Base-by-base conservation (phyloP, 1,140 invertebrate species). In the Cyclina sinensis region DNA sequence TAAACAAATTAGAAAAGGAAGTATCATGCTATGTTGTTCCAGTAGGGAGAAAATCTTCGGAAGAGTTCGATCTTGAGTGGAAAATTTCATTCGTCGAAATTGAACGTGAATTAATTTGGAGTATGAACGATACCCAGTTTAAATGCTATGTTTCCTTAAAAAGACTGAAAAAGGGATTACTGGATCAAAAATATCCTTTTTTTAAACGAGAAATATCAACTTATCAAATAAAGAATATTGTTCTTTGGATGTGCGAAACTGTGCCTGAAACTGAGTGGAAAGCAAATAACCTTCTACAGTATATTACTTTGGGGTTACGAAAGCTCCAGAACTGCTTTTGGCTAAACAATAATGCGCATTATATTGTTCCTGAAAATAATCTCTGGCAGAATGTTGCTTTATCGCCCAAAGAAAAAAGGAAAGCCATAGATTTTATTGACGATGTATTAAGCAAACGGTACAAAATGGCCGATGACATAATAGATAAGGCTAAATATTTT, bases 21-120 rank as follows among this genome's bases (percentile, higher is more conserved):
- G 24, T 27, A 1, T 27, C 57, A 3, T 62, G 57, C 24, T 62
- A 62, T 27, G 57, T 62, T 11, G 24, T n/a, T 9, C 24, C 57
- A 27, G 14, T 27, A 27, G 57, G 57, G 27, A 62, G 27, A 27
- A 24, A 11, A 14, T 62, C 57, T 21, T 11, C 57, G 7, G 14
- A 43, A 14, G 43, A 43, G 14, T 43, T 62, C 9, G 57, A 62
- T 14, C n/a, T 62, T n/a, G 57, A 62, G 27, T 62, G 57, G 57
- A 62, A 24, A 27, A 7, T 62, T 1, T 62, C 57, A 27, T 62
- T 62, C n/a, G 57, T 62, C 7, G 57, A 62, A 27, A 24, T 62
- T 7, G 57, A 62, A 27, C 57, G 57, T 27, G 57, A 62, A 14
- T 62, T 62, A n/a, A 62, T 62, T 27, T 62, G 57, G 57, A 62